Evolutionary conservation across 2,797 vertebrate species (phyloP).

Genomic region (Sylvilagus floridanus): DNA sequence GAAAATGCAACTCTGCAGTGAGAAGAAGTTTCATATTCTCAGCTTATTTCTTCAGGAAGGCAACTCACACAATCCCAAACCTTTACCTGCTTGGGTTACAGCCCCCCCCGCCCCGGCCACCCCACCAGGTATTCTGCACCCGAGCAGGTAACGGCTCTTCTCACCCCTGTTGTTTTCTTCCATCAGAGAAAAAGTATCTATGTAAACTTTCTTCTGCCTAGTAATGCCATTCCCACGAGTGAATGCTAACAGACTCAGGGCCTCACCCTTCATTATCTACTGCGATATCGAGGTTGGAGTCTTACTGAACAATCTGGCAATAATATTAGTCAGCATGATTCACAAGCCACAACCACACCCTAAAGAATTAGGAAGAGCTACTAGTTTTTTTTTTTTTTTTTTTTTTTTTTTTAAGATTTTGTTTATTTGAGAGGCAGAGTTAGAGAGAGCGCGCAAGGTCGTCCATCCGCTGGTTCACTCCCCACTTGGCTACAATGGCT

Average conservation of each 20-base stretch:
- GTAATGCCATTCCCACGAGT: not conserved
- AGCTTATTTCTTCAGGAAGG: not conserved
- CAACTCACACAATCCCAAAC: not conserved
- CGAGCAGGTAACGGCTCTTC: not conserved
- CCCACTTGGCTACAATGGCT: too few relatives aligned
- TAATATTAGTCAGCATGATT: not conserved
- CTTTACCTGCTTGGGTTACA: not conserved
- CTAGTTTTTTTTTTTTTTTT: too few relatives aligned
- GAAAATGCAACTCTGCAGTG: too few relatives aligned
- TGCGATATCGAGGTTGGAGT: too few relatives aligned
- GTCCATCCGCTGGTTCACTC: too few relatives aligned
- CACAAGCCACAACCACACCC: not conserved
- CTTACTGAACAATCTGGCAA: not conserved
- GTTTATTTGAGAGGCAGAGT: too few relatives aligned
- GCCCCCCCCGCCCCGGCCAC: too few relatives aligned
- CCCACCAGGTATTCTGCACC: not conserved
- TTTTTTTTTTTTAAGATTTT: too few relatives aligned
- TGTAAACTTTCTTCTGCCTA: not conserved
- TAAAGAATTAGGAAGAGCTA: not conserved
- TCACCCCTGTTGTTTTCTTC: too few relatives aligned
- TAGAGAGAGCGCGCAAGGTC: too few relatives aligned
- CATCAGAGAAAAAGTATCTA: not conserved
- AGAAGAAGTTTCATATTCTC: not conserved
- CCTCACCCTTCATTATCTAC: not conserved
- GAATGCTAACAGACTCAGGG: too few relatives aligned